Evolutionary conservation across 2,888 invertebrate genomes (phyloP), one percentile per base, ranked within the genome.

Genomic region (Drosophila maculinotata): DNA sequence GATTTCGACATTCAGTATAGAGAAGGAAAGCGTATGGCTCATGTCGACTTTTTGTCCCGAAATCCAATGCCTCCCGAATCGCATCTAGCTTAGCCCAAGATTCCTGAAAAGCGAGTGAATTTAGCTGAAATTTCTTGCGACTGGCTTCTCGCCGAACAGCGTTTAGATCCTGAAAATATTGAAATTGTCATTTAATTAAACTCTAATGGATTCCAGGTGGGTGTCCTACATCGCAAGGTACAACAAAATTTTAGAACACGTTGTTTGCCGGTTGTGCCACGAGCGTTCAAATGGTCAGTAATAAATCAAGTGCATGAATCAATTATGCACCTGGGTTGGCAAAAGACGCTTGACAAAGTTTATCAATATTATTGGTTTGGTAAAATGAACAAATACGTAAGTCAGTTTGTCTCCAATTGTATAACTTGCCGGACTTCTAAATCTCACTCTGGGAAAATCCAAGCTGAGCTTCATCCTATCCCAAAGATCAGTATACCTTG

Each of bases 71-170:
- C 23, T 7, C 26, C 3, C 3, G 26, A 31, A 2, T 3, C 20
- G 4, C 2, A 20, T 4, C 2, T 3, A 20, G 20, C 4, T 20
- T 2, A 20, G 20, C 4, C 10, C 14, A 31, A 42, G 23, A 28
- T 64, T 8, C 26, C 31, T n/a, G 57, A 65, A 51, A 66, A 41
- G 20, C 45, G 48, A 23, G 42, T 62, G 30, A 54, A 58, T 10
- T 39, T 49, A 25, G 38, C 48, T 14, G 47, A 67, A 56, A 56
- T 63, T 25, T 63, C 56, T 10, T 36, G 33, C 9, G 41, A 63
- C 6, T 67, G 62, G 54, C 39, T 67, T n/a, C n/a, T n/a, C n/a
- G n/a, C n/a, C n/a, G n/a, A n/a, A n/a, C n/a, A n/a, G n/a, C 15
- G 36, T n/a, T 3, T 10, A 33, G 45, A 38, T 39, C 30, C 20